Evolutionary conservation across 2,888 invertebrate species (phyloP).

Genomic region (Thera britannica): DNA sequence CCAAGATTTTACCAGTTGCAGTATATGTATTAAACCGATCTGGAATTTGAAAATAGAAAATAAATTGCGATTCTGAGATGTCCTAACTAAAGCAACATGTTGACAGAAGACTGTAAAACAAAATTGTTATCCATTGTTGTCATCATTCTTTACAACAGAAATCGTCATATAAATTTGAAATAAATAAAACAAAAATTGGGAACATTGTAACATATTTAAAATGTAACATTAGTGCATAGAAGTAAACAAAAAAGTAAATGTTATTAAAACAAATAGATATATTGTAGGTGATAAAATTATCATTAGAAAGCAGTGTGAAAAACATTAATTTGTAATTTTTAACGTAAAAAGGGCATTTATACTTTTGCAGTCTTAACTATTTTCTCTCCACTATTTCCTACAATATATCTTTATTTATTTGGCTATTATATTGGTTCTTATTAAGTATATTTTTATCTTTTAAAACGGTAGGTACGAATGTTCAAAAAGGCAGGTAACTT

Average conservation of each 20-base stretch:
- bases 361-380: constrained; percentile 68
- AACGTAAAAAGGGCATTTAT: constrained; percentile 81
- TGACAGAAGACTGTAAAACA: constrained; percentile 58
- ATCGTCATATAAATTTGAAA: constrained; percentile 50
- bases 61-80: constrained; percentile 21
- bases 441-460: not conserved
- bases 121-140: constrained; percentile 28
- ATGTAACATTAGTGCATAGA: constrained; percentile 81
- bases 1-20: not conserved
- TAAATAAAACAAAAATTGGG: constrained; percentile 83
- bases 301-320: constrained; percentile 73
- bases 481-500: not conserved
- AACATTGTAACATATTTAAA: constrained; percentile 85
- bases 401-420: constrained; percentile 65
- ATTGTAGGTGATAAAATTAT: constrained; percentile 77
- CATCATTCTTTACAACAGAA: constrained; percentile 37
- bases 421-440: constrained; percentile 41
- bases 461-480: not conserved
- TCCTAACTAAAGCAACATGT: constrained; percentile 14
- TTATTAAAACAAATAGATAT: constrained; percentile 69
- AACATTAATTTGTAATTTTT: constrained; percentile 62
- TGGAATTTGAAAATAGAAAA: constrained; percentile 30
- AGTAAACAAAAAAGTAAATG: constrained; percentile 66
- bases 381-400: constrained; percentile 66
- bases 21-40: not conserved